Evolutionary conservation across 1,140 invertebrate genomes (phyloP).

Genomic region (Scaptomyza hsui): DNA sequence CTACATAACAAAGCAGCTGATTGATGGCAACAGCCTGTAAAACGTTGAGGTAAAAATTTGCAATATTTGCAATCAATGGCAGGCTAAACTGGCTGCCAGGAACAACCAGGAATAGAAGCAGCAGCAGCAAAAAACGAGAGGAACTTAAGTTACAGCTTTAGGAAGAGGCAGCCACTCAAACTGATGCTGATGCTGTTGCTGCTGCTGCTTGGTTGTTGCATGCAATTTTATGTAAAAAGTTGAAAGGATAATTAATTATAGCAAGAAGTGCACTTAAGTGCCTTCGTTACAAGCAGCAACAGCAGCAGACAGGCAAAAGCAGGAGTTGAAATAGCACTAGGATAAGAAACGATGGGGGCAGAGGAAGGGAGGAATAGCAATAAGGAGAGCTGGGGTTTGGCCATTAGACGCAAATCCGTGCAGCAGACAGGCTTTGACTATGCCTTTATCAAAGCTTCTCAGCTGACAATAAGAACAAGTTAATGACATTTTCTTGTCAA

Average conservation of each 20-base stretch:
- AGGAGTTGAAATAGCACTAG: constrained; percentile 31
- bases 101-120: constrained; percentile 18
- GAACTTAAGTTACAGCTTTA: constrained; percentile 40
- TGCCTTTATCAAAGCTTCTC: constrained; percentile 77
- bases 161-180: constrained; percentile 17
- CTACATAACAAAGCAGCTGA: constrained; percentile 27
- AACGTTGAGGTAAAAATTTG: constrained; percentile 43
- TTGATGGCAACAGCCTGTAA: constrained; percentile 6
- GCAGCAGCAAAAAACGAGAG: constrained; percentile 11
- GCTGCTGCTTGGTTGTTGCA: constrained; percentile 59
- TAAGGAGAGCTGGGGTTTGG: background rate
- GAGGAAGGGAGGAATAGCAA: too few species aligned
- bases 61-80: constrained; percentile 51
- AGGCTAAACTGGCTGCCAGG: constrained; percentile 21
- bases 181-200: constrained; percentile 14
- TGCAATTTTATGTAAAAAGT: constrained; percentile 82
- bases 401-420: constrained; percentile 77
- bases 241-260: constrained; percentile 83
- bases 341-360: background rate
- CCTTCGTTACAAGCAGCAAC: constrained; percentile 76
- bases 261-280: constrained; percentile 82
- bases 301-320: constrained; percentile 12
- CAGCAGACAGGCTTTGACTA: constrained; percentile 72
- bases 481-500: constrained; percentile 81
- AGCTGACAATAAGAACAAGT: constrained; percentile 79